These are phyloP conservation scores for Tenodera sinensis DNA, from an alignment of 2,888 invertebrate species.

Conservation along the genomic window DNA sequence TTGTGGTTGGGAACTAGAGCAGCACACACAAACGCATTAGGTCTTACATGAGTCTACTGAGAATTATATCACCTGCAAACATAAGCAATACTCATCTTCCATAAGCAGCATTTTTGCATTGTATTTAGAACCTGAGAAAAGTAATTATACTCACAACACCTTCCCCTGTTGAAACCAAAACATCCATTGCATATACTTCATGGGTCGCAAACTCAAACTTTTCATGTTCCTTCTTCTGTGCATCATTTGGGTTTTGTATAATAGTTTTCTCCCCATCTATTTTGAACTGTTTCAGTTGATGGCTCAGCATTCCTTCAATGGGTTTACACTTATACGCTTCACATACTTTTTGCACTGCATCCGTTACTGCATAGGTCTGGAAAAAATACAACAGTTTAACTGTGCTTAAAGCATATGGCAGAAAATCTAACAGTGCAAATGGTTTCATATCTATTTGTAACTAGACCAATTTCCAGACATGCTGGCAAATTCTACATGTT, in stretches of 20 bases:
- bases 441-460: no score
- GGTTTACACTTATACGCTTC: conserved; percentile 95
- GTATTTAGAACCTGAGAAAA: no score
- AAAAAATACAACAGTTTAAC: conserved; percentile 32
- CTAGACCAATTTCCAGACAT: no score
- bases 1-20: no score
- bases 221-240: conserved; percentile 95
- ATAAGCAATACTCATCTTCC: no score
- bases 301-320: conserved; percentile 92
- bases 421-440: no score
- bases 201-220: conserved; percentile 92
- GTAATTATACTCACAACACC: conserved; percentile 66
- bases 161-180: conserved; percentile 94
- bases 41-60: no score
- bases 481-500: no score
- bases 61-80: no score
- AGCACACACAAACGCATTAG: no score
- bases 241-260: conserved; percentile 95
- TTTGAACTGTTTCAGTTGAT: conserved; percentile 92
- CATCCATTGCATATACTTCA: conserved; percentile 98
- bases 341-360: conserved; percentile 88
- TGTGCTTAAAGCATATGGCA: no score
- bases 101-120: no score
- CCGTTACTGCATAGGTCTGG: conserved; percentile 86
- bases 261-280: conserved; percentile 98